Conservation (phyloP, 2,797 vertebrate species). For the Xyrichtys novacula region DNA sequence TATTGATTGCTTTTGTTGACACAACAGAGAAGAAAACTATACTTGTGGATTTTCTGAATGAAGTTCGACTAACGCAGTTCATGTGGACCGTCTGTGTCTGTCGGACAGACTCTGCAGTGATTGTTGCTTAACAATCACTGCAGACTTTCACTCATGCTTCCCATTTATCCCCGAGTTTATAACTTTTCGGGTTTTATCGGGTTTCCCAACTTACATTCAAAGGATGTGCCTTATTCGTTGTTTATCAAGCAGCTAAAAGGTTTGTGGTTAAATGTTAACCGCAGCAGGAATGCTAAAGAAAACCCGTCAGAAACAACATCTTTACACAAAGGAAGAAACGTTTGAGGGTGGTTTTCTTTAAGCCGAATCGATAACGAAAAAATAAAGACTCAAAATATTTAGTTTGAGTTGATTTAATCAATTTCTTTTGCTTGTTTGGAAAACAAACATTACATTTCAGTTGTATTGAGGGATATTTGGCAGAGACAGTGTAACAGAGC, state of each 20-base stretch:
- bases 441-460: rapidly evolving
- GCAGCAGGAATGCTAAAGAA: neutral
- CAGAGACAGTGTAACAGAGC: too few species aligned
- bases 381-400: neutral
- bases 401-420: rapidly evolving
- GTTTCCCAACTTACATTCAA: neutral
- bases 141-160: neutral
- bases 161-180: neutral
- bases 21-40: neutral
- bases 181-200: neutral
- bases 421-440: too few species aligned
- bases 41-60: neutral
- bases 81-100: too few species aligned
- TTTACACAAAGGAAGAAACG: neutral
- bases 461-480: neutral
- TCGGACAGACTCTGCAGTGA: too few species aligned
- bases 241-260: neutral
- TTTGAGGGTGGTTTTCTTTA: neutral
- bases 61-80: neutral
- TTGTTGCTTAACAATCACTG: neutral
- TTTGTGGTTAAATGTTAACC: neutral
- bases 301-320: neutral
- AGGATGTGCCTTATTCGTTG: too few species aligned
- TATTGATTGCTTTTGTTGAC: neutral
- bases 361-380: neutral